Conservation (phyloP, 2,797 vertebrate species). For the Crax fasciolata region DNA sequence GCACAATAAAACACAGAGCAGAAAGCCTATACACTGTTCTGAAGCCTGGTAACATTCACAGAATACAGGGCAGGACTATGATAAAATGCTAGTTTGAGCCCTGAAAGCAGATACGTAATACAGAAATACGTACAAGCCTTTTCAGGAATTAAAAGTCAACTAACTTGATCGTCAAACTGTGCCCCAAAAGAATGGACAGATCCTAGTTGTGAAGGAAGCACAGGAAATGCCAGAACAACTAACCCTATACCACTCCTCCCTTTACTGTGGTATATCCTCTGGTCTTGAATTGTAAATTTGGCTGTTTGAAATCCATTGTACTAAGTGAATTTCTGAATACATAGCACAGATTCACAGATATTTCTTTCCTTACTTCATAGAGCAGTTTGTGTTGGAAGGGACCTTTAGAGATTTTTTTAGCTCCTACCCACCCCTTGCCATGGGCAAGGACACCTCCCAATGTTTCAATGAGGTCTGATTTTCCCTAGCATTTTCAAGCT, state of each 20-base stretch:
- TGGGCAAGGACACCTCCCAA: neutral
- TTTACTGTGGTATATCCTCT: neutral
- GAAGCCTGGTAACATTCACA: slow-evolving; percentile 30
- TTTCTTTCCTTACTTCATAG: neutral
- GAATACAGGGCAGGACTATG: slow-evolving; percentile 4
- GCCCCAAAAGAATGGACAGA: neutral
- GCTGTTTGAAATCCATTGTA: neutral
- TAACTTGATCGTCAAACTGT: neutral
- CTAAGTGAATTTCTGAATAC: neutral
- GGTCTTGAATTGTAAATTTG: neutral
- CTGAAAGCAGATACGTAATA: neutral
- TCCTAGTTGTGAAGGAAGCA: neutral
- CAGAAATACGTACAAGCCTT: neutral
- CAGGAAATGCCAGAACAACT: neutral
- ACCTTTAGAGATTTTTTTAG: neutral
- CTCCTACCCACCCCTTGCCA: neutral
- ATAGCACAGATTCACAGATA: neutral
- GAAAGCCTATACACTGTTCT: slow-evolving; percentile 63
- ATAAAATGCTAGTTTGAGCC: slow-evolving; percentile 34
- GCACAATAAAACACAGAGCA: slow-evolving; percentile 63
- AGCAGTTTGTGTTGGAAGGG: neutral
- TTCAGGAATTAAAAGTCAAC: slow-evolving; percentile 32
- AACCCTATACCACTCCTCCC: neutral
- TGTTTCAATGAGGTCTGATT: neutral
- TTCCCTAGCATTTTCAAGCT: neutral